phyloP scores from a whole-genome alignment of 1,140 invertebrate genomes.

The Macrosteles quadrilineatus region DNA sequence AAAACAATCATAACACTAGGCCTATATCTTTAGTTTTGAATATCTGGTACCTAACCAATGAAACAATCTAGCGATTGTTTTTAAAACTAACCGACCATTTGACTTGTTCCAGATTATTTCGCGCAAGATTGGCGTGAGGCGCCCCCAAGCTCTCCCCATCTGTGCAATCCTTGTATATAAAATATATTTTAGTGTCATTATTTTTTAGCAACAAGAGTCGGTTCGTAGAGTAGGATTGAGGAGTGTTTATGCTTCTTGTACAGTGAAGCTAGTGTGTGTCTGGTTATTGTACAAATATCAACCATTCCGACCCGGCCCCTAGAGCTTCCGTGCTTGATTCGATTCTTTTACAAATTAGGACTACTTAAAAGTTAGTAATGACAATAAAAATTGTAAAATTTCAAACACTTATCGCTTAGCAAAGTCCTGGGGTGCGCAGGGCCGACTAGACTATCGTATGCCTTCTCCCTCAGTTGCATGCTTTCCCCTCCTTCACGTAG shows the following conservation, averaged over 20 bases:
- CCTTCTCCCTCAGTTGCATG: slow-evolving; percentile 5
- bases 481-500: background rate
- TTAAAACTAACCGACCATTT: too few species aligned
- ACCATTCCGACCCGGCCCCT: background rate
- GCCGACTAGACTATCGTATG: background rate
- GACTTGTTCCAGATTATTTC: background rate
- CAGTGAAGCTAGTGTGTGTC: slow-evolving; percentile 3
- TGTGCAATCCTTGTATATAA: slow-evolving; percentile 27
- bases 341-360: background rate
- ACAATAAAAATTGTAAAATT: slow-evolving; percentile 15
- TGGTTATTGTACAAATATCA: too few species aligned
- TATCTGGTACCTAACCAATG: too few species aligned
- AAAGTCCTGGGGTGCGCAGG: background rate
- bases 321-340: slow-evolving; percentile 15
- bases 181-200: slow-evolving; percentile 31
- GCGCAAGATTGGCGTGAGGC: background rate
- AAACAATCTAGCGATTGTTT: too few species aligned
- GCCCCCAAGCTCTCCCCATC: background rate
- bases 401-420: slow-evolving; percentile 5
- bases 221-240: background rate
- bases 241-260: background rate
- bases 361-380: slow-evolving; percentile 14
- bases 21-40: too few species aligned
- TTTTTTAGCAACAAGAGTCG: slow-evolving; percentile 24
- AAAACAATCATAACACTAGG: too few species aligned